These are phyloP conservation scores for Karalla daura DNA, from an alignment of 2,797 vertebrate species.

Conservation along the genomic window DNA sequence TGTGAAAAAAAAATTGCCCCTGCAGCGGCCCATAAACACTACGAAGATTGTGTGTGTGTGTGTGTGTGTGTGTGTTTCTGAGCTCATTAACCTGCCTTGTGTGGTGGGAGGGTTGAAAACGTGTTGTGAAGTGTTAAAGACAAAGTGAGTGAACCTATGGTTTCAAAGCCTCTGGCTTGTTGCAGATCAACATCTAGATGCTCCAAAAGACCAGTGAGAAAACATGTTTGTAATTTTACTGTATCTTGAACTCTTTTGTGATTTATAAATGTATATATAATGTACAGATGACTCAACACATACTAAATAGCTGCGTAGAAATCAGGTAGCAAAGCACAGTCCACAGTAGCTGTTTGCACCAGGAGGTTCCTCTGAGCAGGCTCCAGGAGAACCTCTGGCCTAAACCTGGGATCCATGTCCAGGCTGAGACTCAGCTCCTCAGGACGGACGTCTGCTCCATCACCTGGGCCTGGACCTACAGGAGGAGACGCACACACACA, in stretches of 20 bases:
- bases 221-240: neutral
- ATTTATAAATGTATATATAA: neutral
- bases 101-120: no score
- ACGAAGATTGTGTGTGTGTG: no score
- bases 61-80: no score
- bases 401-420: neutral
- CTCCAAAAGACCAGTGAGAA: neutral
- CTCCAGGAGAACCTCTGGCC: no score
- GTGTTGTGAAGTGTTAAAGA: no score
- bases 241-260: no score
- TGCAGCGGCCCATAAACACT: no score
- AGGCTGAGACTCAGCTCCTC: conserved; percentile 35
- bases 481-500: conserved; percentile 15
- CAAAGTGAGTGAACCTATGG: no score
- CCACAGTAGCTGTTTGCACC: no score
- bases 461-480: conserved; percentile 60
- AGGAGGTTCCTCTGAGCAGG: neutral
- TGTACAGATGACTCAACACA: neutral
- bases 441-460: conserved; percentile 45
- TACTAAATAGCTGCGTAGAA: neutral
- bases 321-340: neutral
- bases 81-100: no score
- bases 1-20: no score
- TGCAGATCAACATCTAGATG: neutral
- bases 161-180: neutral